Conservation (phyloP, 2,113 vertebrate species). For the Nycticryphes semicollaris region DNA sequence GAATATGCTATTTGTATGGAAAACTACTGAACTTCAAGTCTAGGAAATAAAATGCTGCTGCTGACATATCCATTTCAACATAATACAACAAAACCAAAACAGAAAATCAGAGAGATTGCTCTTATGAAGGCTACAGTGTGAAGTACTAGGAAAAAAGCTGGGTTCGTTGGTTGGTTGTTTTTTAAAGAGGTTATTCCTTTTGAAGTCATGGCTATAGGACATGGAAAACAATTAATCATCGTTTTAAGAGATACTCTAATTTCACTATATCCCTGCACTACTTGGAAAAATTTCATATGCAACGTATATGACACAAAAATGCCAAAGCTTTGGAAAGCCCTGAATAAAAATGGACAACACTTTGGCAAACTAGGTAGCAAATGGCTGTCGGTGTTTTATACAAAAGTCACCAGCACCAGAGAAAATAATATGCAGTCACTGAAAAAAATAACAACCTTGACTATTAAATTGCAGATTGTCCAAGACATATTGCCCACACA, state of each 20-base stretch:
- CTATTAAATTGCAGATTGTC: background rate
- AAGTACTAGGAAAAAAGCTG: background rate
- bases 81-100: background rate
- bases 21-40: background rate
- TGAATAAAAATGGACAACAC: background rate
- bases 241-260: background rate
- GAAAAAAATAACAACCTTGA: background rate
- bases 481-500: background rate
- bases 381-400: background rate
- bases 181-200: background rate
- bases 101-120: background rate
- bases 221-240: background rate
- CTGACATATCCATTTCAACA: background rate
- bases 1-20: background rate
- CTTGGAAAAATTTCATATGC: background rate
- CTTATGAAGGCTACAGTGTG: background rate
- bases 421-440: background rate
- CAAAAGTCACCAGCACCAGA: background rate
- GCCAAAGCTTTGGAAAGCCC: background rate
- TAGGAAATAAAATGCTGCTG: background rate
- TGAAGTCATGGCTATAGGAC: background rate
- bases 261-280: accelerated
- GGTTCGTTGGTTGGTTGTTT: background rate
- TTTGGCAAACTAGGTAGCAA: background rate
- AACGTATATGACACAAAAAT: background rate